Evolutionary conservation across 2,797 vertebrate species (phyloP), one percentile per base, ranked within the genome.

Genomic region (Neopelma chrysocephalum): DNA sequence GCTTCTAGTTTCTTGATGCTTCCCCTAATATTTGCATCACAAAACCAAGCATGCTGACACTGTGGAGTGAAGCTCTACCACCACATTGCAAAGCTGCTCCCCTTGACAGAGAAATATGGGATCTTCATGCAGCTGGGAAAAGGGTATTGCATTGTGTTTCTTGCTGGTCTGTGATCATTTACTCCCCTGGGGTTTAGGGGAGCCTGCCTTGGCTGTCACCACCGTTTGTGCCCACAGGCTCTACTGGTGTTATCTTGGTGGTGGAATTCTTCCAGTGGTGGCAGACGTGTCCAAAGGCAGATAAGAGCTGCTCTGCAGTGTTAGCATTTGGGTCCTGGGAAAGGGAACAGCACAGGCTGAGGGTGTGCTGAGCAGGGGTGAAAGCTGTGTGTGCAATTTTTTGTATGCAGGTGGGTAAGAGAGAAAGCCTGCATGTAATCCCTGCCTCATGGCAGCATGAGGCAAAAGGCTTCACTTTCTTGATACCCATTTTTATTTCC

Each of bases 351-450:
- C 17, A 9, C 38, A 7, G 13, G 22, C 47, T 45, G 38, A 26
- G 34, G 7, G 7, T 3, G 3, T n/a, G 32, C 17, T 82, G 26
- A 11, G 27, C 3, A 38, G 15, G 7, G 5, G 7, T 2, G 8
- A 9, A 31, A 34, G 38, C 17, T 4, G 11, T 2, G 15, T 4
- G 15, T 38, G 27, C 3, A 18, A 36, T 40, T 61, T 61, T 71
- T 66, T 26, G 17, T 16, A 22, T 26, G 29, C 31, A 31, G 40
- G 14, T 68, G 47, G 45, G 29, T 10, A 50, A 70, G n/a, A 45
- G n/a, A 43, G 1, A 65, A 82, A 34, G 6, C 22, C 36, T 60
- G 36, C 6, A 8, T 4, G 5, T 42, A 45, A 54, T 27, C 4
- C 26, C 51, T 73, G 42, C n/a, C 31, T 42, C n/a, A 42, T 9